Base-by-base conservation (phyloP, 2,797 vertebrate species). In the Myoxocephalus aenaeus region DNA sequence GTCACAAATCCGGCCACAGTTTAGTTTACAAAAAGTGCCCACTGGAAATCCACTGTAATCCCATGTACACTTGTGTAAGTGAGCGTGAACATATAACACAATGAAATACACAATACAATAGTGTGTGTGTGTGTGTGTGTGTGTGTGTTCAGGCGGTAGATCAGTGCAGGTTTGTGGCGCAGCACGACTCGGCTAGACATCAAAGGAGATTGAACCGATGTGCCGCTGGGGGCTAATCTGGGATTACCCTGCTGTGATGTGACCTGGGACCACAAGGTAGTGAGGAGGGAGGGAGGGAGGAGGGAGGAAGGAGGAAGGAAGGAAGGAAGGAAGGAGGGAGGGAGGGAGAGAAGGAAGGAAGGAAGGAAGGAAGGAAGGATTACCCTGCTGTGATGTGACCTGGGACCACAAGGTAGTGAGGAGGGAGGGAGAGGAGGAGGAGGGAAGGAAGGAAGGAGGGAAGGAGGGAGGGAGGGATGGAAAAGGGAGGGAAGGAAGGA, bases 141-240 rank as follows among this genome's bases (percentile, higher is more conserved):
- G 34, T 34, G 34, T 42, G 77, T 64, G 65, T 54, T 70, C 18
- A 29, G 61, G 73, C 38, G 40, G 27, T 0, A 25, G 48, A 40
- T 11, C 73, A n/a, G 69, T 0, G 5, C 40, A 64, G 73, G 68
- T 68, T 59, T 77, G 57, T 3, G 70, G 62, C 32, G 13, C 13
- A 4, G 22, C 22, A 13, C 13, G 15, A 36, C 27, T 15, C 36
- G 44, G 22, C 27, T 10, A 64, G 71, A 80, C 84, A 75, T 85
- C 42, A 78, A 59, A 75, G 53, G 63, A 57, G 75, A 74, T 61
- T 72, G 75, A 85, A 77, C 69, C 57, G 38, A 18, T 0, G 0
- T 56, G 75, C 75, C 1, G 27, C 81, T 68, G 75, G 69, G 56
- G 73, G 70, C 64, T 88, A 88, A 91, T 90, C 85, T 62, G 84